Percentiles rank a stretch among this genome's conserved stretches.
Conservation (phyloP, 37 sponge, comb jelly and placozoan genomes). For the Axinella damicornis region DNA sequence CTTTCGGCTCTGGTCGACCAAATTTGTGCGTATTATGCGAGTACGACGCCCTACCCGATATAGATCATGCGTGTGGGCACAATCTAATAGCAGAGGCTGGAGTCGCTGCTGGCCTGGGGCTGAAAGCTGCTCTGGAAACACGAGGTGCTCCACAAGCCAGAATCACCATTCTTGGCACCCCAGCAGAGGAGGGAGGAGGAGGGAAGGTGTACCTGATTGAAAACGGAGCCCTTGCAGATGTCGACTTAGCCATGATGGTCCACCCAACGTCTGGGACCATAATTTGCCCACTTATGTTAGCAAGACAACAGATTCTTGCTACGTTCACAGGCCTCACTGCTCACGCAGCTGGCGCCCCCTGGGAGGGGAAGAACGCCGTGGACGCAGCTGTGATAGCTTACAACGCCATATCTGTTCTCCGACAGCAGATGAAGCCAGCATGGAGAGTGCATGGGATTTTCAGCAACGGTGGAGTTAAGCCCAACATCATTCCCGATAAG, state of each 20-base stretch:
- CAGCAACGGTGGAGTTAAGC: constrained; percentile 71
- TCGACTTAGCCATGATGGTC: constrained; percentile 90
- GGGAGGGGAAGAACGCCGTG: constrained; percentile 88
- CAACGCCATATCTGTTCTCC: constrained; percentile 63
- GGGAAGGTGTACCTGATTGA: constrained; percentile 82
- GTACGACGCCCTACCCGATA: constrained; percentile 90
- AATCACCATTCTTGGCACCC: constrained; percentile 83
- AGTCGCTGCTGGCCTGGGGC: constrained; percentile 76
- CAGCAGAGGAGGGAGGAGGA: constrained; percentile 88
- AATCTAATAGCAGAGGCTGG: constrained; percentile 91
- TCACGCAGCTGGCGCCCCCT: constrained; percentile 76
- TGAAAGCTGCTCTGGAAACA: constrained; percentile 73
- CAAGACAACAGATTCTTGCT: not conserved
- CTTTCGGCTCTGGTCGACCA: constrained; percentile 64
- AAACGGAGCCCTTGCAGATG: constrained; percentile 58
- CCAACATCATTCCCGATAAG: constrained; percentile 70
- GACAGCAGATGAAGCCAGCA: constrained; percentile 85
- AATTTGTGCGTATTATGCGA: constrained; percentile 85
- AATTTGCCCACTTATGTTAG: constrained; percentile 2
- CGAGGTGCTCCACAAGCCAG: constrained; percentile 15
- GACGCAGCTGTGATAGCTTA: constrained; percentile 89
- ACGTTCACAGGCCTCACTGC: constrained; percentile 69
- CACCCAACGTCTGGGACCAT: constrained; percentile 67
- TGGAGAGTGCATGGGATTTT: constrained; percentile 86
- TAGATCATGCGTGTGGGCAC: constrained; percentile 93